Conservation (phyloP, 2,113 vertebrate genomes). For the Megaleporinus macrocephalus region DNA sequence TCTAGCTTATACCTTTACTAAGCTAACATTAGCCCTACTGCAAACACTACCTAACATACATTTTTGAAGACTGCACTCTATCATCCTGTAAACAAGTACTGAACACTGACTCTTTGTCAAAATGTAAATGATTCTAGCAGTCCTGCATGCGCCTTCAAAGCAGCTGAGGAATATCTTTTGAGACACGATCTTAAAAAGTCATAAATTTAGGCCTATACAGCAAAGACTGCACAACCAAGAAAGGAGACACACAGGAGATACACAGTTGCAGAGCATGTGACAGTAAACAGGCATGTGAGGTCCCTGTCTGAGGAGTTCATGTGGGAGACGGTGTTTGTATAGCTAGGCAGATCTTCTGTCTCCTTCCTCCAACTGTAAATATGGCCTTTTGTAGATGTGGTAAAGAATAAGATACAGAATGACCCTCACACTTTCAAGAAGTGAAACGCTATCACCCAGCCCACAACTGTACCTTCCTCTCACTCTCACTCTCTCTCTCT, state of each 20-base stretch:
- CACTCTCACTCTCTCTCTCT: background rate
- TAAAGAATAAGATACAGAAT: background rate
- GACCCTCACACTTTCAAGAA: background rate
- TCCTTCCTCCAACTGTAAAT: background rate
- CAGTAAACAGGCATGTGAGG: constrained; percentile 10
- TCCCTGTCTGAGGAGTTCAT: background rate
- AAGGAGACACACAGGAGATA: background rate
- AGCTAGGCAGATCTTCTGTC: background rate
- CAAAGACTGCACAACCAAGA: background rate
- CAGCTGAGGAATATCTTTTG: background rate
- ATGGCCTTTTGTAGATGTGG: background rate
- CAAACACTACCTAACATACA: too few species aligned
- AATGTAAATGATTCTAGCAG: too few species aligned
- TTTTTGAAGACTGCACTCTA: too few species aligned
- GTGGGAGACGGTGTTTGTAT: background rate
- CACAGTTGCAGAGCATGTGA: background rate
- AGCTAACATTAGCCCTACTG: too few species aligned
- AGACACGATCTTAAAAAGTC: background rate
- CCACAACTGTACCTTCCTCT: background rate
- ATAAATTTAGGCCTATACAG: background rate
- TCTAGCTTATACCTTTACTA: too few species aligned
- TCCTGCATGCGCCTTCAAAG: background rate
- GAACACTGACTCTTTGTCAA: background rate
- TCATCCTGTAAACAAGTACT: background rate
- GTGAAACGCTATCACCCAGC: background rate